phyloP scores from a whole-genome alignment of 1,140 invertebrate species.

The Atta texana region DNA sequence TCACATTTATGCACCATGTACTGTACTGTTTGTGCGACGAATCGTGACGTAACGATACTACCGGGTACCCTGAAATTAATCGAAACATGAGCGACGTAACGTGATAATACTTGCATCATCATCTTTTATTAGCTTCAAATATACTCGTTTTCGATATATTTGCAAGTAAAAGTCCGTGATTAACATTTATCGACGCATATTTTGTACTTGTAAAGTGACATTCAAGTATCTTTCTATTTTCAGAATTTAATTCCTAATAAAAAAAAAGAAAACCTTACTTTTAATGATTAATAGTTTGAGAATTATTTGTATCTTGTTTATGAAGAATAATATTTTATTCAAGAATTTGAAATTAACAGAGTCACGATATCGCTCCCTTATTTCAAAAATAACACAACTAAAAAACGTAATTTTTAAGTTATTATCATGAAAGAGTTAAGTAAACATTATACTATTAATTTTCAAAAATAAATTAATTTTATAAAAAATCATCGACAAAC shows the following conservation, averaged over 20 bases:
- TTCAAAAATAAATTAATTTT: too few relatives aligned
- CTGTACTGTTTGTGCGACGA: slow-evolving; percentile 12
- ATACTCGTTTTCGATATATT: neutral
- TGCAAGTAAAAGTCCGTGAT: neutral
- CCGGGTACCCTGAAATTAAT: neutral
- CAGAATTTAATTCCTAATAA: neutral
- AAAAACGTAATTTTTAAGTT: too few relatives aligned
- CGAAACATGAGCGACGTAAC: neutral
- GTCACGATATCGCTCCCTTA: too few relatives aligned
- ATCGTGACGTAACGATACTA: neutral
- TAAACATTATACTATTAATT: too few relatives aligned
- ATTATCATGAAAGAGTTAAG: too few relatives aligned
- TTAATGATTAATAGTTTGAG: neutral
- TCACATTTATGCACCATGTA: slow-evolving; percentile 39
- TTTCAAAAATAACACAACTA: too few relatives aligned
- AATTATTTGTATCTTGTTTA: neutral
- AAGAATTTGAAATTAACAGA: too few relatives aligned
- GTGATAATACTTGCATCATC: neutral
- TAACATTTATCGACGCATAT: neutral
- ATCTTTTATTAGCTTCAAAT: neutral
- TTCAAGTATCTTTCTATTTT: neutral
- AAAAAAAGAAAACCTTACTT: neutral
- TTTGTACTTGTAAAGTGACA: neutral
- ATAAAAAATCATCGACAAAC: too few relatives aligned
- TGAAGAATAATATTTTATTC: too few relatives aligned